Evolutionary conservation across 2,797 vertebrate genomes (phyloP).

Genomic region (Micrastur ruficollis): DNA sequence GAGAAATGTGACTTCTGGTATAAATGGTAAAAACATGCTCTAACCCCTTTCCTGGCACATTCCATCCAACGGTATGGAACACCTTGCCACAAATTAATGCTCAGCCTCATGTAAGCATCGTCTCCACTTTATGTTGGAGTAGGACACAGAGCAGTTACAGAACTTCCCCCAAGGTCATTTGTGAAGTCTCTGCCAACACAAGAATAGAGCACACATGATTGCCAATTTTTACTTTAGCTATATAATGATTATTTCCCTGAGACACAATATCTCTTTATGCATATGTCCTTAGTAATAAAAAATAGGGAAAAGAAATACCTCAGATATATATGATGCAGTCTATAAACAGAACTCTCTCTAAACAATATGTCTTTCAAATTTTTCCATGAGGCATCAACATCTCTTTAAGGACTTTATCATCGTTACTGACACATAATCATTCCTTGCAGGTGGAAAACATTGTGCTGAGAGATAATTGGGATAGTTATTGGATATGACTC

Average conservation of each 20-base stretch:
- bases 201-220: slow-evolving; percentile 2
- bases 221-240: slow-evolving; percentile 25
- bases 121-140: not conserved
- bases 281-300: slow-evolving; percentile 65
- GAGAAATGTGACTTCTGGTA: not conserved
- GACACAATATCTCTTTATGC: slow-evolving; percentile 19
- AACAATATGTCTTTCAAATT: slow-evolving; percentile 50
- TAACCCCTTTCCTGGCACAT: not conserved
- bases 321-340: slow-evolving; percentile 10
- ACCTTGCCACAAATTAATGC: not conserved
- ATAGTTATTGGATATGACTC: slow-evolving; percentile 73
- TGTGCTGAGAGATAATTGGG: slow-evolving; percentile 70
- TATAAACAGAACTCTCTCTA: slow-evolving; percentile 41
- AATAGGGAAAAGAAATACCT: slow-evolving; percentile 39
- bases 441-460: slow-evolving; percentile 72
- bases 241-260: slow-evolving; percentile 30
- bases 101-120: not conserved
- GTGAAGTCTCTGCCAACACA: slow-evolving; percentile 10
- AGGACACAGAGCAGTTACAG: not conserved
- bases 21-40: not conserved
- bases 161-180: slow-evolving; percentile 38
- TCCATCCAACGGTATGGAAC: not conserved
- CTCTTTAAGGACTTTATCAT: slow-evolving; percentile 68
- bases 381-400: slow-evolving; percentile 60
- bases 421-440: slow-evolving; percentile 64